A percentile compares a stretch with the other conserved stretches of the same genome.
These are phyloP conservation scores for Drosophila merina DNA, from an alignment of 2,888 invertebrate species.

Conservation along the genomic window DNA sequence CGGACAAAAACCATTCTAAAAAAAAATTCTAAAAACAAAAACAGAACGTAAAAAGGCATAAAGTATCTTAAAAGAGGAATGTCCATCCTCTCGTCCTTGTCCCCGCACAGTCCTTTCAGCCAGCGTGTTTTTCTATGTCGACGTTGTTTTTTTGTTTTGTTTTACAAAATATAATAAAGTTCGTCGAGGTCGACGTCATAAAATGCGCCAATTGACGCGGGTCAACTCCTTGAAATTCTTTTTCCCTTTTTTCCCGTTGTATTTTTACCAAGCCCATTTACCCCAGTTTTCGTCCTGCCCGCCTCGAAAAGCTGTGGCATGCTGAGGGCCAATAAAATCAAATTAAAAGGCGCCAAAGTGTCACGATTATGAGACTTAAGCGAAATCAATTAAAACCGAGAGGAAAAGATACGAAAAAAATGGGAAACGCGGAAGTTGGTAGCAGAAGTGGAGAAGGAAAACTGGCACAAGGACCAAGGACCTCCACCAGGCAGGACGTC, in stretches of 20 bases:
- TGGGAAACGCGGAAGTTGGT: not conserved
- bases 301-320: slow-evolving; percentile 42
- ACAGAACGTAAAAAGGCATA: slow-evolving; percentile 47
- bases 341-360: slow-evolving; percentile 80
- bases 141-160: slow-evolving; percentile 19
- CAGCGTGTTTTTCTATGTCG: slow-evolving; percentile 23
- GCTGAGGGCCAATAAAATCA: slow-evolving; percentile 75
- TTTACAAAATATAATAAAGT: slow-evolving; percentile 72
- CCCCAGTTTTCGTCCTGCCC: not conserved
- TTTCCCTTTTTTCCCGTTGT: slow-evolving; percentile 3
- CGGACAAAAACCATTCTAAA: slow-evolving; percentile 37
- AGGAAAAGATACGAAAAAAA: slow-evolving; percentile 1
- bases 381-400: slow-evolving; percentile 75
- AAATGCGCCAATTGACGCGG: slow-evolving; percentile 73
- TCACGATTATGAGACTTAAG: slow-evolving; percentile 77
- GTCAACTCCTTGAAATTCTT: slow-evolving; percentile 50
- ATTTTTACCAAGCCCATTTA: slow-evolving; percentile 16
- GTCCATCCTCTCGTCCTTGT: slow-evolving; percentile 37
- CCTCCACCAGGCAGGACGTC: slow-evolving; percentile 15
- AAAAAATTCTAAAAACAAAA: slow-evolving; percentile 17
- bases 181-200: slow-evolving; percentile 62
- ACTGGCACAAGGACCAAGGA: slow-evolving; percentile 6
- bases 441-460: slow-evolving; percentile 7
- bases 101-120: not conserved
- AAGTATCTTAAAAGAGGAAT: slow-evolving; percentile 54